Evolutionary conservation across 2,888 invertebrate species (phyloP), one percentile per base, ranked within the genome.

Genomic region (Glyphotaelius pellucidus): DNA sequence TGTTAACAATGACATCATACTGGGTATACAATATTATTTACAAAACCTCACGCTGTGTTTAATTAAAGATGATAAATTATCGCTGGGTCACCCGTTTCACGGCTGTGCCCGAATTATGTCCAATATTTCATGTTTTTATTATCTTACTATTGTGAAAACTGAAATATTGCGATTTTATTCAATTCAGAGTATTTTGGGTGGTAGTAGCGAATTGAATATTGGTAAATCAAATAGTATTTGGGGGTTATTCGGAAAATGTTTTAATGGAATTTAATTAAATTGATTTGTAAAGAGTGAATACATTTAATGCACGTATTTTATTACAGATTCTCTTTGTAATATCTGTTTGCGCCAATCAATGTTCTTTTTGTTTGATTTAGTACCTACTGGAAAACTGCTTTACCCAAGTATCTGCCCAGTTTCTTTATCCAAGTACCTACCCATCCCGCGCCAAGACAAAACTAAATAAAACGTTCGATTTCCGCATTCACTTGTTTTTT

Each of bases 1-100:
- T 25, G 25, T n/a, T 30, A 86, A 85, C 86, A 86, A 86, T 86
- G 86, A 42, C 7, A 12, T 42, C 86, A 12, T 42, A 30, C 86
- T 86, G 86, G 47, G 47, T 32, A n/a, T 19, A 25, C 35, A 38
- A 85, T 31, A 35, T 32, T 38, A 85, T 85, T 85, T 85, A n/a
- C 86, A 35, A n/a, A 86, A 25, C 42, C 25, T 25, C 86, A 35
- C 14, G 86, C 47, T 86, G 86, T 25, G 38, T 42, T 42, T 86
- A 42, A 86, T 86, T 86, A 86, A 35, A 42, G 42, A 32, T n/a
- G 30, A 86, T 42, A 86, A 86, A 42, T 86, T 86, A 86, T 86
- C n/a, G 42, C 86, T 42, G 42, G n/a, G 15, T 42, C 86, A 30
- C 86, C 31, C 86, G 86, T 67, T 42, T 25, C 86, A 42, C 15